Base-by-base conservation (phyloP, 2,797 vertebrate species). In the Coccyzus lansbergi region DNA sequence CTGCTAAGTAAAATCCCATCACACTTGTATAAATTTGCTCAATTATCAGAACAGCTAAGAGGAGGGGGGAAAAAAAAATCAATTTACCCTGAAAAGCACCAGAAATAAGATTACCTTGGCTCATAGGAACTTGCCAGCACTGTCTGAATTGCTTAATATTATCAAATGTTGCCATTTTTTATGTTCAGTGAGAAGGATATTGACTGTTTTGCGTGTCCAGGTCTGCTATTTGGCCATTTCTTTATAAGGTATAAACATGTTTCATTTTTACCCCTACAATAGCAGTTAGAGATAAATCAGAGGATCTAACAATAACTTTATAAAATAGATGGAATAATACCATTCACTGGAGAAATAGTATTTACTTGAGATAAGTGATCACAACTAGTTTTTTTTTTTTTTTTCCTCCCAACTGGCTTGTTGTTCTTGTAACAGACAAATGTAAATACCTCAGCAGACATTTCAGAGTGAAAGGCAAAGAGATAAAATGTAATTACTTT, bases 41-140 rank as follows among this genome's bases (percentile, higher is more conserved):
- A 97, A 98, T 98, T 98, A 98, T 97, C 96, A 98, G 97, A 97
- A 96, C 52, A 94, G 94, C 97, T 97, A 97, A 97, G 95, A 96
- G 31, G 31, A 95, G 40, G 67, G n/a, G 10, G 7, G 53, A 28
- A 91, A 92, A 38, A 92, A 88, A 95, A 97, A 96, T 96, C 93
- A 98, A 97, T 98, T 98, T 97, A 91, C 77, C 29, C 93, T 94
- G 96, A 97, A 98, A 98, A 97, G 83, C 88, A 91, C 44, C 88
- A 97, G 95, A 97, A 98, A 97, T 97, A 95, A 97, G 96, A 97
- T 98, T 97, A 96, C 74, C 71, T 97, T 97, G 87, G 89, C 96
- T 96, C 94, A 91, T 80, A 97, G 81, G 49, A 97, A 96, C 95
- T 98, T 95, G 91, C 92, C 78, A 95, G 44, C 68, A 93, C 38